These are phyloP conservation scores for Apodemus speciosus DNA, from an alignment of 2,113 vertebrate species.

Conservation along the genomic window DNA sequence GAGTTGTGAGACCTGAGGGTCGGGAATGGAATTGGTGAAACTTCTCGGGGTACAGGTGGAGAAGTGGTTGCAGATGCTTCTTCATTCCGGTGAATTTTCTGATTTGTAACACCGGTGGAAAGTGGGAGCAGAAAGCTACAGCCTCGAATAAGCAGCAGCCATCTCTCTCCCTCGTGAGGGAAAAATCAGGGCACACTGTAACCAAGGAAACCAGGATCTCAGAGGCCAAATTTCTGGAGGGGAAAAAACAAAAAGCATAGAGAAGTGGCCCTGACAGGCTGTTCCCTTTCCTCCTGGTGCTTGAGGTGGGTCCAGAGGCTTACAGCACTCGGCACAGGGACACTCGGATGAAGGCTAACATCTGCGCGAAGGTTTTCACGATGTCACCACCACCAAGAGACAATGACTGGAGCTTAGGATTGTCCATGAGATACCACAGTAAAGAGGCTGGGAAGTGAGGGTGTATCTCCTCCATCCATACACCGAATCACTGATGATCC, in stretches of 20 bases:
- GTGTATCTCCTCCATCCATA: background rate
- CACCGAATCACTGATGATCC: background rate
- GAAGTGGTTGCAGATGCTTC: too few species aligned
- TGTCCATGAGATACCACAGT: background rate
- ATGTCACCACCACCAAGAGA: background rate
- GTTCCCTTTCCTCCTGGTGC: background rate
- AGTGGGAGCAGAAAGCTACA: background rate
- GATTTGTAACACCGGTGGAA: background rate
- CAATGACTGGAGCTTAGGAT: background rate
- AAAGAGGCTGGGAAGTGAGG: background rate
- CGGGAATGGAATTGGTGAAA: background rate
- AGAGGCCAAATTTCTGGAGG: slow-evolving; percentile 28
- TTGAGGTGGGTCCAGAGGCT: background rate
- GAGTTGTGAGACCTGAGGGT: background rate
- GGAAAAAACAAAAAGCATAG: background rate
- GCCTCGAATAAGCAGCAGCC: background rate
- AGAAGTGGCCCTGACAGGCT: background rate
- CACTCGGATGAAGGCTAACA: background rate
- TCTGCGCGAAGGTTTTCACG: background rate
- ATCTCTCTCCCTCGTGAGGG: background rate
- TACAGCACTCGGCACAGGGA: background rate
- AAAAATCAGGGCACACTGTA: slow-evolving; percentile 3
- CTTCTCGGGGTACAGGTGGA: background rate
- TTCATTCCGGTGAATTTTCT: background rate
- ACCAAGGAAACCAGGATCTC: slow-evolving; percentile 52